phyloP scores from a whole-genome alignment of 1,140 invertebrate genomes.

The Cardiocondyla obscurior region DNA sequence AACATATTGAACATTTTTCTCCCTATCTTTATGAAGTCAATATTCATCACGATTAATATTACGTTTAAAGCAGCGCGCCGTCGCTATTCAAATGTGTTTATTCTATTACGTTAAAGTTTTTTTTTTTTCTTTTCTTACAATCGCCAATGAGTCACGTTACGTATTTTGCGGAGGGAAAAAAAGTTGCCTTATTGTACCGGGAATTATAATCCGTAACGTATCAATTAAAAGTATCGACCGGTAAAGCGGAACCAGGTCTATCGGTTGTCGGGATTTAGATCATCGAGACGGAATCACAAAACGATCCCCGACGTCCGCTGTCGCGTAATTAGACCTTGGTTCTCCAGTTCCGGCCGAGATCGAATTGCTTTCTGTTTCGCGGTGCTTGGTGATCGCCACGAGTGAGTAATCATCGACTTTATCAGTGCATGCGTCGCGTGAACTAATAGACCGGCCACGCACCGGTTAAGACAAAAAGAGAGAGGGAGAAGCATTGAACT shows the following conservation, averaged over 20 bases:
- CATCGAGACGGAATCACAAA: constrained; percentile 41
- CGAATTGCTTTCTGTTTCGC: constrained; percentile 67
- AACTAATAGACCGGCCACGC: constrained; percentile 3
- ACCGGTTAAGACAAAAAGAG: constrained; percentile 48
- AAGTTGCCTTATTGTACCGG: neutral
- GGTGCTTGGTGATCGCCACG: constrained; percentile 52
- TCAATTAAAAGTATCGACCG: constrained; percentile 15
- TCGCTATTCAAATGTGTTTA: neutral
- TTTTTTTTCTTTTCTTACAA: no score
- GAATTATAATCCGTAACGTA: neutral
- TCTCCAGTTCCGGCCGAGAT: constrained; percentile 64
- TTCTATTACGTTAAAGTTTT: constrained; percentile 11
- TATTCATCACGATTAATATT: neutral
- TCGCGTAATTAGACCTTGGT: constrained; percentile 64
- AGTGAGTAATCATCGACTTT: constrained; percentile 61
- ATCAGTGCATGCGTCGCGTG: constrained; percentile 56
- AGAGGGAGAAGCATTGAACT: constrained; percentile 64
- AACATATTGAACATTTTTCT: neutral
- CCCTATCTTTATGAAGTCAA: neutral
- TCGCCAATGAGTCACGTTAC: neutral
- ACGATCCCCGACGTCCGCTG: constrained; percentile 41
- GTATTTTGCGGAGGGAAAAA: neutral
- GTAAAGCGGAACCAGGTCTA: constrained; percentile 22
- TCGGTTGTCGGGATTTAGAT: constrained; percentile 33
- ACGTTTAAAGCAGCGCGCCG: neutral